These are phyloP conservation scores for Mythimna vitellina DNA, from an alignment of 2,888 invertebrate species.

Conservation along the genomic window DNA sequence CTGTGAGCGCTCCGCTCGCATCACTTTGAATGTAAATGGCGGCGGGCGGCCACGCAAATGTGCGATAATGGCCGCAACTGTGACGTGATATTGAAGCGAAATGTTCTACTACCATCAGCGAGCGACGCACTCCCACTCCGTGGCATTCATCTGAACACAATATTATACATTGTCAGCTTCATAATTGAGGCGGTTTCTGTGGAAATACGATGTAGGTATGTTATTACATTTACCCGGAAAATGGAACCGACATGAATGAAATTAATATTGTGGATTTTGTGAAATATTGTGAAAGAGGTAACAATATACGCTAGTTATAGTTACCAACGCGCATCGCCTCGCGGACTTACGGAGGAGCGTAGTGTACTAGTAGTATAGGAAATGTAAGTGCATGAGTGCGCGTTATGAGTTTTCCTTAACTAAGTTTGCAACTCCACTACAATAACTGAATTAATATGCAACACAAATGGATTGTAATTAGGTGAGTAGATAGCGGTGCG, in stretches of 20 bases:
- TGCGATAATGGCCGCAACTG: conserved; percentile 8
- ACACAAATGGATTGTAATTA: conserved; percentile 27
- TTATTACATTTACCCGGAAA: conserved; percentile 1
- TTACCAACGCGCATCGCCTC: background rate
- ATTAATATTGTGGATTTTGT: conserved; percentile 1
- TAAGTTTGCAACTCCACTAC: conserved; percentile 13
- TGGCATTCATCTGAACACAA: background rate
- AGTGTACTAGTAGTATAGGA: background rate
- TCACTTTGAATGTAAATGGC: conserved; percentile 17
- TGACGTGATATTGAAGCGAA: conserved; percentile 9
- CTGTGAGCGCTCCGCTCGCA: conserved; percentile 6
- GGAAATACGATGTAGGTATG: conserved; percentile 8
- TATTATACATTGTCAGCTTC: background rate
- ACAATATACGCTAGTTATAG: background rate
- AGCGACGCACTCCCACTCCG: background rate
- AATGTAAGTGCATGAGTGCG: background rate
- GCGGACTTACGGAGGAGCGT: no score
- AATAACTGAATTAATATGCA: conserved; percentile 30
- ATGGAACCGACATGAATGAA: conserved; percentile 5
- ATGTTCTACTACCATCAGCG: background rate
- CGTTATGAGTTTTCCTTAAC: background rate
- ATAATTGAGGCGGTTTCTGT: conserved; percentile 3
- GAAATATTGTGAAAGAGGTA: background rate
- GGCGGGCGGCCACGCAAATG: conserved; percentile 7
- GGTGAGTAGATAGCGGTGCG: background rate